A percentile compares a stretch with the other conserved stretches of the same genome.
Evolutionary conservation across 2,797 vertebrate species (phyloP).

Genomic region (Amphiprion clarkii): DNA sequence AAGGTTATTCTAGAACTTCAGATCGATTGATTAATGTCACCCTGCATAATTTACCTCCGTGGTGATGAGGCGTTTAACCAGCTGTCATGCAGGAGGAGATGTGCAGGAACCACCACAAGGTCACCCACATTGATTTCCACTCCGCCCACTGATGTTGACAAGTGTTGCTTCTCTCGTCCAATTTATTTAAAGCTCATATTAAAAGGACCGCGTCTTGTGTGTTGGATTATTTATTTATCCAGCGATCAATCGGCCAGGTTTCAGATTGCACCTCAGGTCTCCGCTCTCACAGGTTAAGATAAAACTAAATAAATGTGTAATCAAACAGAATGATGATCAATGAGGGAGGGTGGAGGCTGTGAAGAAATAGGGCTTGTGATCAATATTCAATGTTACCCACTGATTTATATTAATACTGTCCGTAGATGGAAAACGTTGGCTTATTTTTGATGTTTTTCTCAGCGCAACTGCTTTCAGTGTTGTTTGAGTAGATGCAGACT

Average conservation of each 20-base stretch:
- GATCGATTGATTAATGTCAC: slow-evolving; percentile 69
- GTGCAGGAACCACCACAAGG: slow-evolving; percentile 44
- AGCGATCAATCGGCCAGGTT: slow-evolving; percentile 27
- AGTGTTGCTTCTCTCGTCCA: slow-evolving; percentile 34
- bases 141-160: slow-evolving; percentile 38
- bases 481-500: not conserved
- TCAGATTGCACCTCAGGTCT: slow-evolving; percentile 27
- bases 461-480: not conserved
- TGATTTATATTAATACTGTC: slow-evolving; percentile 27
- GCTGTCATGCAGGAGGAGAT: slow-evolving; percentile 48
- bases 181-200: slow-evolving; percentile 55
- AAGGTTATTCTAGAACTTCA: slow-evolving; percentile 66
- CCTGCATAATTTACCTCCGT: slow-evolving; percentile 51
- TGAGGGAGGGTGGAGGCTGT: slow-evolving; percentile 28
- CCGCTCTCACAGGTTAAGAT: slow-evolving; percentile 20
- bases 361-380: slow-evolving; percentile 20
- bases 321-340: slow-evolving; percentile 57
- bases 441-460: slow-evolving; percentile 14
- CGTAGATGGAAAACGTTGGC: not conserved
- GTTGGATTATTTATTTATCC: slow-evolving; percentile 41
- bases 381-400: slow-evolving; percentile 39
- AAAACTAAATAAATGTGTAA: slow-evolving; percentile 58
- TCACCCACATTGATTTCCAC: slow-evolving; percentile 61
- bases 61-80: slow-evolving; percentile 56
- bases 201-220: slow-evolving; percentile 32